Base-by-base conservation (phyloP, 2,888 invertebrate species). In the Drosophila kuntzei region DNA sequence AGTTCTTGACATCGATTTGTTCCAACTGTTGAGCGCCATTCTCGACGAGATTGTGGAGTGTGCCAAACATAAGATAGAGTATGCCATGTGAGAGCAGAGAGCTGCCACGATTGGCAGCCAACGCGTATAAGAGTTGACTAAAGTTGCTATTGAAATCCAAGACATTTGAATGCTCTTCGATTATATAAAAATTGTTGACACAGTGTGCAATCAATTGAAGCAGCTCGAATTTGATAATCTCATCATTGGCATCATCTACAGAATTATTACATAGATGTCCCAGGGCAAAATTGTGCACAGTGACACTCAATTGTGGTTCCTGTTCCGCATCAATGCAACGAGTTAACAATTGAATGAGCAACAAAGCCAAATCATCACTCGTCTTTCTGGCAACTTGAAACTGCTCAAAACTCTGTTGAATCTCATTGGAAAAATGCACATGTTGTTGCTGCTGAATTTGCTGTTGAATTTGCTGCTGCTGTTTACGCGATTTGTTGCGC, bases 281-380 rank as follows among this genome's bases (percentile, higher is more conserved):
- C 7, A 92, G 68, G 0, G 89, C 89, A 75, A 92, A 92, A 41
- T 90, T 87, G 62, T 92, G 84, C 29, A 90, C 87, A 0, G 89
- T 80, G 7, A 91, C 80, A 36, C 90, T 91, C 6, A 92, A 71
- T 25, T 79, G 71, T 2, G 83, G 76, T 20, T 87, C 88, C 27
- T 79, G 80, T 66, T 92, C 92, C 22, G 82, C 86, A 22, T 87
- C 85, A 22, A 91, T 85, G 49, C 92, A 91, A 43, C 91, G 90
- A 4, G 77, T 78, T 0, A 92, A 72, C 36, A 92, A 50, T 49
- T 91, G 85, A 11, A 92, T 89, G 8, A 92, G 86, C 11, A 92
- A 57, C 25, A 80, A 70, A 0, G 92, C 92, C 53, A 92, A 80
- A 54, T 92, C 90, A 78, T 91, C 91, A 60, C 91, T 91, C 14